phyloP scores from a whole-genome alignment of 2,113 vertebrate genomes.

The Notothenia coriiceps region DNA sequence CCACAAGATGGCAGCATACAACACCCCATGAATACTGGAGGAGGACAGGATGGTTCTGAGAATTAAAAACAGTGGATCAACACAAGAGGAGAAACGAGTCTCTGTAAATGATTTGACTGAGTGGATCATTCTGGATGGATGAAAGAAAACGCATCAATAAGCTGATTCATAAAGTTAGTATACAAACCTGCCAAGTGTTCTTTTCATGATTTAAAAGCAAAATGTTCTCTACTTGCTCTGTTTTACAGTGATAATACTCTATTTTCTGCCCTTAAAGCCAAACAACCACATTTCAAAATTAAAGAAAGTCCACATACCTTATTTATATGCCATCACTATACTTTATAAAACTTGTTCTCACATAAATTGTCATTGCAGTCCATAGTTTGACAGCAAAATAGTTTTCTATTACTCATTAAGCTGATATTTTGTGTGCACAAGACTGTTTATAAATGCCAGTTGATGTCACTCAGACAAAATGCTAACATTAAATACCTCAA shows the following conservation, averaged over 20 bases:
- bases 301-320: neutral
- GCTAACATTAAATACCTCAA: constrained; percentile 29
- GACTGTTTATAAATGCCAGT: neutral
- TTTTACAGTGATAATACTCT: neutral
- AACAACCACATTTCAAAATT: neutral
- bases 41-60: neutral
- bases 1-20: constrained; percentile 66
- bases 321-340: neutral
- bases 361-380: neutral
- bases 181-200: neutral
- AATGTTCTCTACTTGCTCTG: neutral
- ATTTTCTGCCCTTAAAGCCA: neutral
- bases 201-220: neutral
- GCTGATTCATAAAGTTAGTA: constrained; percentile 1
- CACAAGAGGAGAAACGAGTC: neutral
- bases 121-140: constrained; percentile 17
- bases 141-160: constrained; percentile 17
- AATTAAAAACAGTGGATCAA: neutral
- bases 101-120: constrained; percentile 14
- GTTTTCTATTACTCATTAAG: constrained; percentile 1
- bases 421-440: neutral
- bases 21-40: neutral
- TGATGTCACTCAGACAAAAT: neutral
- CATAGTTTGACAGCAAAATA: constrained; percentile 16
- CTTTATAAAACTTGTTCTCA: neutral